These are phyloP conservation scores for Sylvietta virens DNA, from an alignment of 2,113 vertebrate species.

Conservation along the genomic window DNA sequence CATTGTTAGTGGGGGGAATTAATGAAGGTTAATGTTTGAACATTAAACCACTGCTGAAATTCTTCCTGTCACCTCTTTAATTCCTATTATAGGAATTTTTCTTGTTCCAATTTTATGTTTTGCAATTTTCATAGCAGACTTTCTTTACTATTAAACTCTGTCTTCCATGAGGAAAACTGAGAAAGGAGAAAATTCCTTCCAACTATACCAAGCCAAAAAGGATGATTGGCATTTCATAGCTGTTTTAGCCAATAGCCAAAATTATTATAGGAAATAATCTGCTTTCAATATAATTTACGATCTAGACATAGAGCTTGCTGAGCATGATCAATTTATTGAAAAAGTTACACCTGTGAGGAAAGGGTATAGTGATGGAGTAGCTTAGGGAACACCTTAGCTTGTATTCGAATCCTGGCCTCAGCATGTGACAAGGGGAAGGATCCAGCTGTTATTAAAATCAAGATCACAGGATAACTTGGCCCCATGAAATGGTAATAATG, in stretches of 20 bases:
- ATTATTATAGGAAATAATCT: neutral
- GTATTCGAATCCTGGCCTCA: neutral
- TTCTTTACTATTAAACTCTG: neutral
- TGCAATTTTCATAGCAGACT: neutral
- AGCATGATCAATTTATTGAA: neutral
- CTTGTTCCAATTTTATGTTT: neutral
- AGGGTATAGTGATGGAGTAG: neutral
- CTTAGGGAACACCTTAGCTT: neutral
- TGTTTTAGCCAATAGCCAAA: neutral
- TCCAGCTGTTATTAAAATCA: neutral
- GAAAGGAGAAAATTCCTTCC: neutral
- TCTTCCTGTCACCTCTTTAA: neutral
- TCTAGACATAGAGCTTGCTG: neutral
- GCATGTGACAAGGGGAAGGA: neutral
- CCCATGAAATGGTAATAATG: neutral
- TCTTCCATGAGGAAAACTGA: neutral
- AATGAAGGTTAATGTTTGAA: neutral
- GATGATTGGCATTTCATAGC: neutral
- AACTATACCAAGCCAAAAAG: neutral
- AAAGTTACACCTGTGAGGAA: neutral
- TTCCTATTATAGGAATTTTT: neutral
- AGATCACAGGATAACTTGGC: neutral
- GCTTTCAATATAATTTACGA: neutral
- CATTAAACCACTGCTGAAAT: neutral
- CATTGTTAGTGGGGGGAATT: neutral